A percentile compares a stretch with the other conserved stretches of the same genome.
phyloP scores from a whole-genome alignment of 2,888 invertebrate genomes.

The Ramazzottius varieornatus region DNA sequence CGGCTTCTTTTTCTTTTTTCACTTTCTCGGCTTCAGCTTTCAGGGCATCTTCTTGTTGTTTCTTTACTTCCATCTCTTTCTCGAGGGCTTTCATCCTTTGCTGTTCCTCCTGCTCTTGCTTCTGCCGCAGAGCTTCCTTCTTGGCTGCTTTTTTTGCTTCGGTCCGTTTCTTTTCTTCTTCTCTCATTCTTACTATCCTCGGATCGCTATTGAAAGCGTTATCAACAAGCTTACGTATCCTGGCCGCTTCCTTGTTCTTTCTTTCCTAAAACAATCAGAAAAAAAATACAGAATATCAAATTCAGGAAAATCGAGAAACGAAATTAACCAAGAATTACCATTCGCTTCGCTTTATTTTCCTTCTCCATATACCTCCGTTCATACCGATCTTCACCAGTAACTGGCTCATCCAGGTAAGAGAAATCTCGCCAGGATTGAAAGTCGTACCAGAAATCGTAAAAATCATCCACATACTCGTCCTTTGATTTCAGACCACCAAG shows the following conservation, averaged over 20 bases:
- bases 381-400: constrained; percentile 35
- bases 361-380: constrained; percentile 95
- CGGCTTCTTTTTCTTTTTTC: constrained; percentile 55
- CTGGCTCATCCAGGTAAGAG: constrained; percentile 69
- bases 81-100: constrained; percentile 6
- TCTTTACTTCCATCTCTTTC: constrained; percentile 8
- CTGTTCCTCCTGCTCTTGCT: constrained; percentile 52
- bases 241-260: constrained; percentile 84
- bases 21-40: constrained; percentile 39
- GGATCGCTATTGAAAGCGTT: constrained; percentile 80
- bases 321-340: not conserved
- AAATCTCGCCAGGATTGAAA: constrained; percentile 98
- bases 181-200: constrained; percentile 64
- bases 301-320: not conserved
- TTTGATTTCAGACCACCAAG: constrained; percentile 48
- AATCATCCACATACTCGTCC: constrained; percentile 60
- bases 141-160: constrained; percentile 61
- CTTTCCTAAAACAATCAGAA: constrained; percentile 35
- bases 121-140: constrained; percentile 31
- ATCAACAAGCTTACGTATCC: constrained; percentile 57
- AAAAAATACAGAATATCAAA: not conserved
- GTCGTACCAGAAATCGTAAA: constrained; percentile 90
- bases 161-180: constrained; percentile 71
- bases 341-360: constrained; percentile 67
- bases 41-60: constrained; percentile 10